These are phyloP conservation scores for Tychaedon coryphoeus DNA, from an alignment of 2,113 vertebrate genomes.

Conservation along the genomic window DNA sequence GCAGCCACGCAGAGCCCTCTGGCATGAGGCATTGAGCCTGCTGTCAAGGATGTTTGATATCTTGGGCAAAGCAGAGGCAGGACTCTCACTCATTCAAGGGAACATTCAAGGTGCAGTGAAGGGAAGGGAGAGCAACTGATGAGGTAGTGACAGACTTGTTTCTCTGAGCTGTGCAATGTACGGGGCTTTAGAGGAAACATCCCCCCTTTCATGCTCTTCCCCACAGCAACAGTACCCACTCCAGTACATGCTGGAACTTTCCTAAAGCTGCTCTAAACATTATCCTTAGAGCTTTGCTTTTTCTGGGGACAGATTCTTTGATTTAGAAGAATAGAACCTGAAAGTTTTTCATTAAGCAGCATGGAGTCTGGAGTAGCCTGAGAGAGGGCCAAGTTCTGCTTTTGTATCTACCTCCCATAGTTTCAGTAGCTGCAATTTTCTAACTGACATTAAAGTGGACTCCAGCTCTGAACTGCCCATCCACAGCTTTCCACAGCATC, in stretches of 20 bases:
- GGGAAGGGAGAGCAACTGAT: background rate
- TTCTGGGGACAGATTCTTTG: background rate
- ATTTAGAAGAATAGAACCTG: background rate
- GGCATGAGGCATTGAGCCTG: background rate
- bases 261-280: background rate
- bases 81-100: background rate
- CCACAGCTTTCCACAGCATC: background rate
- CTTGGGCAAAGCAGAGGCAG: background rate
- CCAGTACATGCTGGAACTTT: background rate
- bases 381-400: background rate
- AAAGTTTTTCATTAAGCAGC: background rate
- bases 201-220: background rate
- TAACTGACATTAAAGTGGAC: background rate
- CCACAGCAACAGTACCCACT: background rate
- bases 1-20: background rate
- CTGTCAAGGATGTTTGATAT: background rate
- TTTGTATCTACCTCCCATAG: background rate
- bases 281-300: background rate
- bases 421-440: background rate
- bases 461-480: background rate
- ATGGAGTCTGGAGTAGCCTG: background rate
- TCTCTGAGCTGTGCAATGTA: background rate
- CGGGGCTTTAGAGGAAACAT: background rate
- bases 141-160: background rate
- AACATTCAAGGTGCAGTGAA: background rate